Evolutionary conservation across 2,888 invertebrate species (phyloP).

Genomic region (Dysmachus trigonus): DNA sequence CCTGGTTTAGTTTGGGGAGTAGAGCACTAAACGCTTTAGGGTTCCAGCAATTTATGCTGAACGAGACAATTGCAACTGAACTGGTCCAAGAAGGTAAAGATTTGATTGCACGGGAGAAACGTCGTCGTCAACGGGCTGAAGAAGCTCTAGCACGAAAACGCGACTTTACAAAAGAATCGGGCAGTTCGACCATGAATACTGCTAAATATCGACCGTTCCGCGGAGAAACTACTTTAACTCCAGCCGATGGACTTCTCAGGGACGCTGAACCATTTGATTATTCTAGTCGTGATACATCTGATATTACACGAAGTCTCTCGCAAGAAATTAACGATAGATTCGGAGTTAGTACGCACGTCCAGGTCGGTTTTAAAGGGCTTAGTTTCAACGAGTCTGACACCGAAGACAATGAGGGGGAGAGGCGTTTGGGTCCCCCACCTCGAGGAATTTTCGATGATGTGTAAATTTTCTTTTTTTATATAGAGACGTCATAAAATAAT

Average conservation of each 20-base stretch:
- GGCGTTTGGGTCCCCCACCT: slow-evolving; percentile 75
- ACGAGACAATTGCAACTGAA: slow-evolving; percentile 92
- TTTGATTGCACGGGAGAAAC: slow-evolving; percentile 87
- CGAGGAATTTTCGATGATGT: slow-evolving; percentile 86
- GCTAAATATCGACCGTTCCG: slow-evolving; percentile 48
- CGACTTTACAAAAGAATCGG: slow-evolving; percentile 60
- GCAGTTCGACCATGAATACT: slow-evolving; percentile 46
- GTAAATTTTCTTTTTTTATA: slow-evolving; percentile 58
- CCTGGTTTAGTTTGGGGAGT: slow-evolving; percentile 93
- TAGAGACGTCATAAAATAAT: neutral
- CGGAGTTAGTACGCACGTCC: slow-evolving; percentile 71
- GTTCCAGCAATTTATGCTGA: slow-evolving; percentile 96
- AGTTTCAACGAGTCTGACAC: slow-evolving; percentile 59
- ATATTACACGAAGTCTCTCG: slow-evolving; percentile 62
- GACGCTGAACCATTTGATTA: slow-evolving; percentile 80
- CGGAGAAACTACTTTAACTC: slow-evolving; percentile 52
- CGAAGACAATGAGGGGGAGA: slow-evolving; percentile 56
- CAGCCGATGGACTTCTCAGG: slow-evolving; percentile 73
- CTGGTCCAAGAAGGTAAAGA: slow-evolving; percentile 93
- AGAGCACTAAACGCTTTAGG: slow-evolving; percentile 89
- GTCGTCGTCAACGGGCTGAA: slow-evolving; percentile 81
- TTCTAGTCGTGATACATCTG: slow-evolving; percentile 65
- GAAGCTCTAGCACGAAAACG: slow-evolving; percentile 78
- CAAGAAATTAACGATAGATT: slow-evolving; percentile 74
- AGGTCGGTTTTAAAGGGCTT: slow-evolving; percentile 63